Evolutionary conservation across 2,888 invertebrate genomes (phyloP).

Genomic region (Gastrophysa polygoni): DNA sequence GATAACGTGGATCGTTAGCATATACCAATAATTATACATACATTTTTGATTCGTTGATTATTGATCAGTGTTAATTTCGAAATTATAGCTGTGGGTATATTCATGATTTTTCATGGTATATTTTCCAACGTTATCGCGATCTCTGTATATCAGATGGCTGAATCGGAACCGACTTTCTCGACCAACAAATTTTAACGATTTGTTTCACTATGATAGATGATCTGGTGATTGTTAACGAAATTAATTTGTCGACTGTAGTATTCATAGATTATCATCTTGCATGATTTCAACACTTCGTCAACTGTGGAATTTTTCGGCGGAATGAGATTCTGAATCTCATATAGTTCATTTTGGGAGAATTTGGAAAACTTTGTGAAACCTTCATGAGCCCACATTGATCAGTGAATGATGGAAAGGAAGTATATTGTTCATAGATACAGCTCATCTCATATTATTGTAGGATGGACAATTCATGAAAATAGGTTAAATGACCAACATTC

Average conservation of each 20-base stretch:
- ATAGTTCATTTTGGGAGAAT: conserved; percentile 53
- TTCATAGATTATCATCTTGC: not conserved
- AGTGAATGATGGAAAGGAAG: too few species aligned
- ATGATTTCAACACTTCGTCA: not conserved
- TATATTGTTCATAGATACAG: too few species aligned
- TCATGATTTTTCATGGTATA: conserved; percentile 9
- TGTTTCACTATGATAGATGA: not conserved
- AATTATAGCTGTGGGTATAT: conserved; percentile 26
- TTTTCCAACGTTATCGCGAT: conserved; percentile 14
- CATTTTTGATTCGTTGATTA: conserved; percentile 25
- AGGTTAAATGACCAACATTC: too few species aligned
- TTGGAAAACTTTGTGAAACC: too few species aligned
- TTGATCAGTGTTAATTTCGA: conserved; percentile 25
- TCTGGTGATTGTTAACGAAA: not conserved
- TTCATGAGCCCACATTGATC: too few species aligned
- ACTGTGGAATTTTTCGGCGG: too few species aligned
- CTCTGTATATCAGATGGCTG: not conserved
- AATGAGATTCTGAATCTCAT: too few species aligned
- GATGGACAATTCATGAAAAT: too few species aligned
- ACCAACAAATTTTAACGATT: not conserved
- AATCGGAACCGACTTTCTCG: not conserved
- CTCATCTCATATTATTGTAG: too few species aligned
- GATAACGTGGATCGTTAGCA: conserved; percentile 26
- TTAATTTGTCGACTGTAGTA: not conserved
- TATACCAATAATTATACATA: conserved; percentile 25